A percentile compares a stretch with the other conserved stretches of the same genome.
Conservation (phyloP, 2,888 invertebrate species). For the Timema cristinae region DNA sequence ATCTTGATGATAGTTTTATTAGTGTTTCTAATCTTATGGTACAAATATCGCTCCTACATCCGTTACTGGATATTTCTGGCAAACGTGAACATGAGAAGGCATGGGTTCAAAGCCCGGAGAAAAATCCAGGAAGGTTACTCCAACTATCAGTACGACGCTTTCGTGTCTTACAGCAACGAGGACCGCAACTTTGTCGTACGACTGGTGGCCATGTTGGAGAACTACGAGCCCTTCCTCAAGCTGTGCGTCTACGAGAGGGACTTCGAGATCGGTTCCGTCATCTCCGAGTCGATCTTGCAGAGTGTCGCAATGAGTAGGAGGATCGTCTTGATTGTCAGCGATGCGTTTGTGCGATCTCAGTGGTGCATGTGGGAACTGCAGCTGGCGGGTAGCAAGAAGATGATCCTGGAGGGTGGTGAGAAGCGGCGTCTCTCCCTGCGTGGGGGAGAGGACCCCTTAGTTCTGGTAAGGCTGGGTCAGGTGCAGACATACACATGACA, state of each 20-base stretch:
- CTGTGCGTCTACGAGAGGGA: conserved; percentile 68
- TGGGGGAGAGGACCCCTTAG: conserved; percentile 48
- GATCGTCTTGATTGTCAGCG: conserved; percentile 62
- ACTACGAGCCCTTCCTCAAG: conserved; percentile 54
- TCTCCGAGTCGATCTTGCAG: conserved; percentile 61
- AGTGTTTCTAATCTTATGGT: neutral
- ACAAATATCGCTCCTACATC: conserved; percentile 41
- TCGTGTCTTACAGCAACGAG: conserved; percentile 58
- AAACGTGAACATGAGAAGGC: conserved; percentile 51
- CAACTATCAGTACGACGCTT: conserved; percentile 55
- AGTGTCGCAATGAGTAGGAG: conserved; percentile 61
- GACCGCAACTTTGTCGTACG: conserved; percentile 59
- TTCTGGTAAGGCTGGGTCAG: conserved; percentile 59
- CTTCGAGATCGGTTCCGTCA: conserved; percentile 59
- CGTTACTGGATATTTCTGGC: conserved; percentile 55
- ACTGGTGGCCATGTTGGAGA: conserved; percentile 58
- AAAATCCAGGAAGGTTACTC: conserved; percentile 5
- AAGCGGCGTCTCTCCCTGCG: conserved; percentile 40
- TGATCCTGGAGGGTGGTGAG: conserved; percentile 47
- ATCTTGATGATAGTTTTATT: neutral
- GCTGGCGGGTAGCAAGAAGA: conserved; percentile 60
- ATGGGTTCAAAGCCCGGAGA: conserved; percentile 25
- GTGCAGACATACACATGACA: conserved; percentile 54
- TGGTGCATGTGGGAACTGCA: conserved; percentile 72
- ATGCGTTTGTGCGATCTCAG: conserved; percentile 63